A percentile compares a stretch with the other conserved stretches of the same genome.
Evolutionary conservation across 2,888 invertebrate genomes (phyloP).

Genomic region (Didymodactylos carnosus): DNA sequence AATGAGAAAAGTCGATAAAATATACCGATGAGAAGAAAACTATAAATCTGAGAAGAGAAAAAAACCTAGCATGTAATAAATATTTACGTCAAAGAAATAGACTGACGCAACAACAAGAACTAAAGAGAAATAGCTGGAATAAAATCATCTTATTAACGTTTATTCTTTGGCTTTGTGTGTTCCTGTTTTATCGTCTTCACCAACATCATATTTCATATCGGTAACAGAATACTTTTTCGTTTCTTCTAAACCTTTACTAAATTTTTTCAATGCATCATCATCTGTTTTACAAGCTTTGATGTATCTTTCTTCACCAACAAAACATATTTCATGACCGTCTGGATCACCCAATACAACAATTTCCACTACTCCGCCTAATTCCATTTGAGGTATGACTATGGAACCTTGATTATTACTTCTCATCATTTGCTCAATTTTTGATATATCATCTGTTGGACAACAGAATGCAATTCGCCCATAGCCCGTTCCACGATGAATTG

Average conservation of each 20-base stretch:
- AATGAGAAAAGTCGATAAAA: no score
- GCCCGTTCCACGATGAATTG: conserved; percentile 63
- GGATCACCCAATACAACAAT: conserved; percentile 92
- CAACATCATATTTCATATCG: neutral
- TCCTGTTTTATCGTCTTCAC: neutral
- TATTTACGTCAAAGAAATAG: no score
- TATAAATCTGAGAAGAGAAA: neutral
- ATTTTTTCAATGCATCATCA: conserved; percentile 53
- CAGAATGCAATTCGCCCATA: conserved; percentile 88
- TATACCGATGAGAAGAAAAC: neutral
- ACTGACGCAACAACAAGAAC: neutral
- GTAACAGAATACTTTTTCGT: conserved; percentile 13
- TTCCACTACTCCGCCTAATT: conserved; percentile 52
- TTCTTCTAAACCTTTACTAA: conserved; percentile 41
- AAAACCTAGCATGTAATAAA: no score
- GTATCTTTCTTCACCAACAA: conserved; percentile 89
- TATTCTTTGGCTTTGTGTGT: neutral
- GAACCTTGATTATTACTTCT: conserved; percentile 48
- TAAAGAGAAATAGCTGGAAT: neutral
- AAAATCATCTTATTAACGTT: neutral
- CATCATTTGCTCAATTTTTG: conserved; percentile 49
- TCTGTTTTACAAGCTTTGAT: conserved; percentile 65
- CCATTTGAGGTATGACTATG: conserved; percentile 67
- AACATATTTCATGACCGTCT: conserved; percentile 52
- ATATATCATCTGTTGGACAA: conserved; percentile 44